A percentile compares a stretch with the other conserved stretches of the same genome.
phyloP scores from a whole-genome alignment of 2,888 invertebrate genomes.

The Thumatha senex region DNA sequence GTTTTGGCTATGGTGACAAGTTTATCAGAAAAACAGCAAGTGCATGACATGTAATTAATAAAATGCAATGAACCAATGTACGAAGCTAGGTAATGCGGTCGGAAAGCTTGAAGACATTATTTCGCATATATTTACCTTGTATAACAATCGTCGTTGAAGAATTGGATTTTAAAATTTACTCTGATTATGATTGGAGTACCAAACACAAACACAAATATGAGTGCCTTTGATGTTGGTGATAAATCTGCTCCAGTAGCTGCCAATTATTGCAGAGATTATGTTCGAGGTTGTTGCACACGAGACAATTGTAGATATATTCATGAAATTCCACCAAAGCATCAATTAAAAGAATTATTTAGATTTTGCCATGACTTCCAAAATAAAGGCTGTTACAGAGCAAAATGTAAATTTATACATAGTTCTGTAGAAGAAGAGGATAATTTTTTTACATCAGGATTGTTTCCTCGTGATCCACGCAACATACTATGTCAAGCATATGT shows the following conservation, averaged over 20 bases:
- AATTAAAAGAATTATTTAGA: constrained; percentile 68
- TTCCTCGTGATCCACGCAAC: constrained; percentile 76
- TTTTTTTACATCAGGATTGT: constrained; percentile 85
- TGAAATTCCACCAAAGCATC: constrained; percentile 62
- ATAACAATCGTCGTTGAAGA: no score
- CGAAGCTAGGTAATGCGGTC: no score
- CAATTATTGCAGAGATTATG: constrained; percentile 76
- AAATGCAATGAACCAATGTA: no score
- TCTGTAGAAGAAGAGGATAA: constrained; percentile 87
- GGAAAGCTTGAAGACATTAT: no score
- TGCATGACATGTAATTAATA: no score
- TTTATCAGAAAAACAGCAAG: no score
- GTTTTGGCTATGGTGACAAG: no score
- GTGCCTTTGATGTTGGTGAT: constrained; percentile 54
- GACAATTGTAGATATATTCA: constrained; percentile 82
- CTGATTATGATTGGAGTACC: constrained; percentile 49
- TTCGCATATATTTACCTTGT: no score
- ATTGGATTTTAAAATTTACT: no score
- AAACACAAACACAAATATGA: constrained; percentile 48
- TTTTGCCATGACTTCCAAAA: constrained; percentile 87
- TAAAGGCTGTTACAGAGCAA: constrained; percentile 85
- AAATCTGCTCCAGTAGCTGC: constrained; percentile 41
- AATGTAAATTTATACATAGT: constrained; percentile 88
- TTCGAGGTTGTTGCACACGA: constrained; percentile 75
- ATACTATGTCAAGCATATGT: constrained; percentile 85